Evolutionary conservation across 2,888 invertebrate genomes (phyloP).

Genomic region (Octonoba sinensis): DNA sequence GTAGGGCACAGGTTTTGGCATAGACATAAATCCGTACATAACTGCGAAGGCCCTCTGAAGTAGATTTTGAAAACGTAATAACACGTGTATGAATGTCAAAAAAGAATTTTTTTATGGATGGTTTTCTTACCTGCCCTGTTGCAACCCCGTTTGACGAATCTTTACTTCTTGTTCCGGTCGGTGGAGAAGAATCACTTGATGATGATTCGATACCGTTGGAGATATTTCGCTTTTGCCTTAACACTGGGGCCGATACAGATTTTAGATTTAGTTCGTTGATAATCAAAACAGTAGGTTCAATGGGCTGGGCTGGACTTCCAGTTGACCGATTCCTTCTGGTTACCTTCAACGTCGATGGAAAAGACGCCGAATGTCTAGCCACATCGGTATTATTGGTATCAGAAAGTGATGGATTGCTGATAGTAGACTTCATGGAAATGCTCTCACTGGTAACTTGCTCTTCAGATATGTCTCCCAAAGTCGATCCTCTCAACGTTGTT

Average conservation of each 20-base stretch:
- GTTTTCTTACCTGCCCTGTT: background rate
- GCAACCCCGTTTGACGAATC: conserved; percentile 1
- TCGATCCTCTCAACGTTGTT: conserved; percentile 21
- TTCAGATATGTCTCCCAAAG: conserved; percentile 36
- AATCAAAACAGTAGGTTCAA: conserved; percentile 44
- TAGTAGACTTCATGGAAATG: conserved; percentile 34
- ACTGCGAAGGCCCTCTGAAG: background rate
- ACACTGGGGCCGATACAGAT: conserved; percentile 51
- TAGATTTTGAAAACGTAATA: too few relatives aligned
- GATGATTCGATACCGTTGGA: conserved; percentile 19
- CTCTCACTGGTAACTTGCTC: conserved; percentile 38
- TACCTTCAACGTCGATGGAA: conserved; percentile 37
- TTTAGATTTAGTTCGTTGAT: conserved; percentile 47
- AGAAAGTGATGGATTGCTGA: conserved; percentile 31
- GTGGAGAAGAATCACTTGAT: conserved; percentile 49
- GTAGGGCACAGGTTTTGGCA: background rate
- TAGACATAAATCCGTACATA: background rate
- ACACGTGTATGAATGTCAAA: too few relatives aligned
- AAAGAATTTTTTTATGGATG: too few relatives aligned
- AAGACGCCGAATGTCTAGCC: conserved; percentile 35
- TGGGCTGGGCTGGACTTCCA: conserved; percentile 34
- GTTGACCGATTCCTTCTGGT: conserved; percentile 21
- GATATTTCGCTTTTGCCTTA: conserved; percentile 36
- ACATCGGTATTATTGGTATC: conserved; percentile 15
- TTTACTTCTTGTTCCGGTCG: conserved; percentile 32